These are phyloP conservation scores for Poeciliopsis retropinna DNA, from an alignment of 2,113 vertebrate genomes.

Conservation along the genomic window DNA sequence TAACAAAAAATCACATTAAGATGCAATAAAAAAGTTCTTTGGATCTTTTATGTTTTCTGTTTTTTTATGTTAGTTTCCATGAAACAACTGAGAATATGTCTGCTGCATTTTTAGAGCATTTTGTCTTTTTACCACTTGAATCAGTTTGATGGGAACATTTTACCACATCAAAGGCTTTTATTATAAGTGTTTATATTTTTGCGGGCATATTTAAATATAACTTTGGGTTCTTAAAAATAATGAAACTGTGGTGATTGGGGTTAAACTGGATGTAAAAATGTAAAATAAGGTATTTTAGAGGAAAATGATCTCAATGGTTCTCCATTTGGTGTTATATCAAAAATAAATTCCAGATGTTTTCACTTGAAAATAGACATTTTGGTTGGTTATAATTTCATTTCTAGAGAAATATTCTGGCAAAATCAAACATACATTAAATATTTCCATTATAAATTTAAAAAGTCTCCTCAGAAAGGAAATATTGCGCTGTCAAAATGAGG, in stretches of 20 bases:
- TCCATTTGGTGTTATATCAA: neutral
- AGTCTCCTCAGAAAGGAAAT: neutral
- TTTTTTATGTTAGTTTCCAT: neutral
- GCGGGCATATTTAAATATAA: neutral
- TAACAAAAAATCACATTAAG: neutral
- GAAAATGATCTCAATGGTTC: neutral
- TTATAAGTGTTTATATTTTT: neutral
- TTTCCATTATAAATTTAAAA: neutral
- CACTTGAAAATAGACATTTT: neutral
- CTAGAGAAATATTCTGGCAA: neutral
- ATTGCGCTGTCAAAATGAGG: neutral
- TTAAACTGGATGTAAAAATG: neutral
- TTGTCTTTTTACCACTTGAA: neutral
- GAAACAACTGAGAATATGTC: neutral
- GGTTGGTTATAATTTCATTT: neutral
- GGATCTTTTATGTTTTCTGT: neutral
- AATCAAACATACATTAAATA: neutral
- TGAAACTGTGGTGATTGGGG: no score
- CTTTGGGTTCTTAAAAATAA: no score
- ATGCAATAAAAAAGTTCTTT: slow-evolving; percentile 2
- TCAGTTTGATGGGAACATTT: no score
- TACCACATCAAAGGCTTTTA: neutral
- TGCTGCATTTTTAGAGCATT: neutral
- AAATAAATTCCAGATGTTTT: slow-evolving; percentile 6
- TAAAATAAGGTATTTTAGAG: neutral